Conservation (phyloP, 2,113 vertebrate species). For the Ariopsis seemanni region DNA sequence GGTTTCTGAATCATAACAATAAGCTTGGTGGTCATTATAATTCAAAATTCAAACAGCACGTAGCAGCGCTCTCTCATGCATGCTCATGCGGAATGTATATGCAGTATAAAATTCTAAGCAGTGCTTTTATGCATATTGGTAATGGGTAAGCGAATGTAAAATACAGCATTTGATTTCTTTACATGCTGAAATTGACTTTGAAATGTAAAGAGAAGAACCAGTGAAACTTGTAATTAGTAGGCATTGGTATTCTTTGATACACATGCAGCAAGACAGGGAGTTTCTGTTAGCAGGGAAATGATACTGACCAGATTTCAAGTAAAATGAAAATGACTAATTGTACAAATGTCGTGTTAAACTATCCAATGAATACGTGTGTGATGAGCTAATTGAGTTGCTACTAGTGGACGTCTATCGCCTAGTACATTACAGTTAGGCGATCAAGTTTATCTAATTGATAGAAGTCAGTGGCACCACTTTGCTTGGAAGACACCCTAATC, state of each 20-base stretch:
- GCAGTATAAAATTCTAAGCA: background rate
- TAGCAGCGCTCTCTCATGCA: background rate
- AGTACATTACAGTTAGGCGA: background rate
- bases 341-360: background rate
- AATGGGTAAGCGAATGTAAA: background rate
- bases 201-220: background rate
- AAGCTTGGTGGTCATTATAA: background rate
- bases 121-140: background rate
- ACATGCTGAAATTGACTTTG: background rate
- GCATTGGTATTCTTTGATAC: background rate
- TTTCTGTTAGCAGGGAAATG: background rate
- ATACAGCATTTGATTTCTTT: background rate
- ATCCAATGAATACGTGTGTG: background rate
- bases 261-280: background rate
- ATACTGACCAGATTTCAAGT: background rate
- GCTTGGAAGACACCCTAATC: background rate
- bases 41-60: background rate
- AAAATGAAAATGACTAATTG: background rate
- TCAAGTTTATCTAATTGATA: background rate
- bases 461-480: conserved; percentile 2
- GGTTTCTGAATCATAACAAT: conserved; percentile 1
- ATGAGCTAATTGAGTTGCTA: background rate
- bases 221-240: background rate
- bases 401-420: background rate
- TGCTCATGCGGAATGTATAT: background rate